Evolutionary conservation across 2,888 invertebrate genomes (phyloP).

Genomic region (Dilophus febrilis): DNA sequence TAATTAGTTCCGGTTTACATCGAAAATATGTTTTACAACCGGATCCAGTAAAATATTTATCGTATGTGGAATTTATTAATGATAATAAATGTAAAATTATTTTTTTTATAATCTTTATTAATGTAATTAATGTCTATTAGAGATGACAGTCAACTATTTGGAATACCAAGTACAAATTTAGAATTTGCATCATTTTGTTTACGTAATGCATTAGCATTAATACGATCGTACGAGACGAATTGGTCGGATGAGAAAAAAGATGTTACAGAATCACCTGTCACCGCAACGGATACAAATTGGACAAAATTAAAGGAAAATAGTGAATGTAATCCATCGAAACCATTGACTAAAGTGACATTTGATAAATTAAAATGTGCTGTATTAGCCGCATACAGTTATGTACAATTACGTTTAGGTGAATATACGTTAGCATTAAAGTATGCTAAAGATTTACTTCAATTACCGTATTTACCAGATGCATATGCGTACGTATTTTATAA

Average conservation of each 20-base stretch:
- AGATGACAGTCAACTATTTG: slow-evolving; percentile 53
- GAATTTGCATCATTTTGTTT: slow-evolving; percentile 83
- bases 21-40: slow-evolving; percentile 16
- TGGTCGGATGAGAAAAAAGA: slow-evolving; percentile 16
- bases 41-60: slow-evolving; percentile 13
- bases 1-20: slow-evolving; percentile 15
- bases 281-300: slow-evolving; percentile 13
- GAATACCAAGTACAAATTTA: slow-evolving; percentile 71
- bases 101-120: not conserved
- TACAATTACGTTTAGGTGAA: slow-evolving; percentile 69
- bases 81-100: no score
- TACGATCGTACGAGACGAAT: slow-evolving; percentile 21
- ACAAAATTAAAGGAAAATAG: slow-evolving; percentile 32
- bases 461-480: slow-evolving; percentile 52
- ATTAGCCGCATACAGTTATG: slow-evolving; percentile 66
- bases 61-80: slow-evolving; percentile 18
- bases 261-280: slow-evolving; percentile 4
- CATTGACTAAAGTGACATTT: slow-evolving; percentile 41
- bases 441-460: slow-evolving; percentile 53
- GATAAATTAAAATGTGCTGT: slow-evolving; percentile 45
- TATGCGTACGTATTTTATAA: slow-evolving; percentile 36
- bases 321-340: slow-evolving; percentile 39
- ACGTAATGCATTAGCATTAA: slow-evolving; percentile 59
- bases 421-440: slow-evolving; percentile 61
- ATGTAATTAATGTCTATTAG: slow-evolving; percentile 18